Percentiles rank a stretch among this genome's conserved stretches.
Conservation (phyloP, 1,140 invertebrate genomes). For the Drosophila ercepeae region DNA sequence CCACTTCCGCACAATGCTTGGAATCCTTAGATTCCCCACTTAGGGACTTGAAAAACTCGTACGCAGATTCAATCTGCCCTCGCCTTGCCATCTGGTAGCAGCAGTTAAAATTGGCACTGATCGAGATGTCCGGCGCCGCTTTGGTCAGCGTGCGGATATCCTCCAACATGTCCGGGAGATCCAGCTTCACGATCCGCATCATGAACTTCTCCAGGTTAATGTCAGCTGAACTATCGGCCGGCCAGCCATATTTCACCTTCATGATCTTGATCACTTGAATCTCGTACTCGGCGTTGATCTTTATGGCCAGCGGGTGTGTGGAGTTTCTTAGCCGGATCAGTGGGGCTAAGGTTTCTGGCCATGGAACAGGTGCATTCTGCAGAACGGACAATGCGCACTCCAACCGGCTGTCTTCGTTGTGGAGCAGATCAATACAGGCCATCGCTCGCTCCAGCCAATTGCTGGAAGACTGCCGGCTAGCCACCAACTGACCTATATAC, state of each 20-base stretch:
- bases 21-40: slow-evolving; percentile 35
- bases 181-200: slow-evolving; percentile 73
- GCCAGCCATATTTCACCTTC: slow-evolving; percentile 82
- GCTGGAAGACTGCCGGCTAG: slow-evolving; percentile 58
- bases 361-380: slow-evolving; percentile 74
- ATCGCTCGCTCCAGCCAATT: slow-evolving; percentile 77
- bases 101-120: slow-evolving; percentile 70
- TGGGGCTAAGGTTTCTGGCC: slow-evolving; percentile 63
- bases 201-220: slow-evolving; percentile 73
- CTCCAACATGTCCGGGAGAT: slow-evolving; percentile 76
- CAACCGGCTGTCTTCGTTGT: slow-evolving; percentile 78
- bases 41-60: slow-evolving; percentile 67
- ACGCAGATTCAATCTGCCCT: slow-evolving; percentile 68
- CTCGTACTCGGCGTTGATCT: slow-evolving; percentile 78
- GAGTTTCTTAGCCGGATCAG: slow-evolving; percentile 71
- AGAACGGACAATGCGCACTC: slow-evolving; percentile 71
- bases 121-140: slow-evolving; percentile 60
- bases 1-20: slow-evolving; percentile 41
- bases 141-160: slow-evolving; percentile 72
- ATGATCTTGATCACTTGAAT: slow-evolving; percentile 82
- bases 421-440: slow-evolving; percentile 68
- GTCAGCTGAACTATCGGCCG: slow-evolving; percentile 60
- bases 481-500: slow-evolving; percentile 71
- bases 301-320: slow-evolving; percentile 71
- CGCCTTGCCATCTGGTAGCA: slow-evolving; percentile 72